Evolutionary conservation across 2,888 invertebrate genomes (phyloP).

Genomic region (Hyppa rectilinea): DNA sequence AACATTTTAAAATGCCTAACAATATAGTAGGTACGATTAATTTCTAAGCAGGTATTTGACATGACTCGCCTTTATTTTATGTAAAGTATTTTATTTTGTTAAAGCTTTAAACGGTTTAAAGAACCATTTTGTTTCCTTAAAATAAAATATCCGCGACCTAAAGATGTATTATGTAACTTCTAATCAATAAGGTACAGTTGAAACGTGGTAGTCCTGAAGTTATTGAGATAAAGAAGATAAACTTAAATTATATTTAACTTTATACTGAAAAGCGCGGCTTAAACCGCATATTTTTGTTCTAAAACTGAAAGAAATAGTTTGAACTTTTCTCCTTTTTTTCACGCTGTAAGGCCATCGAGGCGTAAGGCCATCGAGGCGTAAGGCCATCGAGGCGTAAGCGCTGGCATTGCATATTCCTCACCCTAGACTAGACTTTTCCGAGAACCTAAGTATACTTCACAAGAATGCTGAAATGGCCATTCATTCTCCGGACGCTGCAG

Average conservation of each 20-base stretch:
- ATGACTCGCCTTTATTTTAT: too few relatives aligned
- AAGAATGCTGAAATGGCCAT: slow-evolving; percentile 6
- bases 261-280: background rate
- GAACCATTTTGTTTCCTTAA: background rate
- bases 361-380: too few relatives aligned
- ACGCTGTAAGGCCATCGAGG: background rate
- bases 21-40: background rate
- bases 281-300: background rate
- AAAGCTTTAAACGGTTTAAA: too few relatives aligned
- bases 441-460: background rate
- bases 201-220: background rate
- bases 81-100: too few relatives aligned
- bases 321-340: background rate
- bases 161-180: background rate
- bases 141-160: too few relatives aligned
- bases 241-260: background rate
- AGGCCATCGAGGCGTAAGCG: background rate
- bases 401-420: slow-evolving; percentile 11
- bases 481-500: background rate
- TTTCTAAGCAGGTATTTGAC: background rate
- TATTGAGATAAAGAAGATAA: background rate
- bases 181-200: too few relatives aligned
- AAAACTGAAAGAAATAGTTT: background rate
- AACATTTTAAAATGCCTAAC: background rate
- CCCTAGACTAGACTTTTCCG: background rate